Evolutionary conservation across 2,888 invertebrate species (phyloP).

Genomic region (Agonopterix subpropinquella): DNA sequence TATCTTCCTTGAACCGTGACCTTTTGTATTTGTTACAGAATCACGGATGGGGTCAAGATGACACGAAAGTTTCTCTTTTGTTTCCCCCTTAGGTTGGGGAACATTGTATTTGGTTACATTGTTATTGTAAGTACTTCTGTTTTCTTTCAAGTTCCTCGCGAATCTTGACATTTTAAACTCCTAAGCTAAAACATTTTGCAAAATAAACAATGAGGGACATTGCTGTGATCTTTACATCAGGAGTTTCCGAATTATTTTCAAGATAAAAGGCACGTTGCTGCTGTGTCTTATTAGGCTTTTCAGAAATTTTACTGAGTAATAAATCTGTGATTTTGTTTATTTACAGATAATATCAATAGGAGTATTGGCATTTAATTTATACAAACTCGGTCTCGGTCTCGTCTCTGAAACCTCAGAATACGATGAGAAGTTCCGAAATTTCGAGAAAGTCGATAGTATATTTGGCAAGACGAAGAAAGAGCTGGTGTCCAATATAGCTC

Average conservation of each 20-base stretch:
- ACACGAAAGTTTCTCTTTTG: conserved; percentile 67
- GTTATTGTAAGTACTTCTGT: conserved; percentile 53
- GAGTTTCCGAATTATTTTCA: conserved; percentile 12
- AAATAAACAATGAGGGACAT: neutral
- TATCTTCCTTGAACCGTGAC: neutral
- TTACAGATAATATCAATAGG: conserved; percentile 38
- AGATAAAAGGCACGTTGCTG: neutral
- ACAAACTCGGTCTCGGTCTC: conserved; percentile 45
- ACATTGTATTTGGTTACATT: conserved; percentile 63
- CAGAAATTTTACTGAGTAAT: neutral
- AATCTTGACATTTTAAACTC: no score
- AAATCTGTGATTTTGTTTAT: conserved; percentile 1
- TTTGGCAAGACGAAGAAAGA: conserved; percentile 47
- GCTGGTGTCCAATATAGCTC: conserved; percentile 39
- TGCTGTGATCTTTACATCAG: conserved; percentile 19
- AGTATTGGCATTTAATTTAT: conserved; percentile 50
- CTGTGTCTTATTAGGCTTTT: neutral
- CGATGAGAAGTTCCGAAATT: conserved; percentile 48
- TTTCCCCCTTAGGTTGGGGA: conserved; percentile 61
- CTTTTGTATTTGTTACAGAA: conserved; percentile 36
- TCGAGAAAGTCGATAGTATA: conserved; percentile 53
- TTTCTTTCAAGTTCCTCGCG: neutral
- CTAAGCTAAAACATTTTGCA: no score
- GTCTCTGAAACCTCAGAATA: conserved; percentile 41
- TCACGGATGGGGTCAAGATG: conserved; percentile 51